Conservation (phyloP, 2,113 vertebrate genomes). For the Drymodes brunneopygia region DNA sequence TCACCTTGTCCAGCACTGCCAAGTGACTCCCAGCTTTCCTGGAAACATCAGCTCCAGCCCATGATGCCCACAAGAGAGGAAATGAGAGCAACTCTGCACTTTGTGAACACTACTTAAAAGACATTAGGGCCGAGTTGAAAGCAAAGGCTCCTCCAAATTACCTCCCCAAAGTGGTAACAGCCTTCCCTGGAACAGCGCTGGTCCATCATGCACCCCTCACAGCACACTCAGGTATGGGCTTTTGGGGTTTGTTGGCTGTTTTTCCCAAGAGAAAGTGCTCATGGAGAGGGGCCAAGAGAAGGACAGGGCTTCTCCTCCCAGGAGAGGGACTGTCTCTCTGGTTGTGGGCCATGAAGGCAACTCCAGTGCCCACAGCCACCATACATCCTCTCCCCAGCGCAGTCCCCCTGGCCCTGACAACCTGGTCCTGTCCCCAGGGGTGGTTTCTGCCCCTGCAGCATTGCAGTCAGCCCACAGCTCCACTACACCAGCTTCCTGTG, state of each 20-base stretch:
- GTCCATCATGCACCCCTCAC: not conserved
- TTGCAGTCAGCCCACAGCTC: not conserved
- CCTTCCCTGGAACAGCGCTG: rapidly evolving
- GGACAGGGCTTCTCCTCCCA: not conserved
- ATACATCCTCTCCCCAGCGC: rapidly evolving
- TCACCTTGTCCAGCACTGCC: not conserved
- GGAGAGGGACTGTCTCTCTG: not conserved
- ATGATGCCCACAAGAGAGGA: not conserved
- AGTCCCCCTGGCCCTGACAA: not conserved
- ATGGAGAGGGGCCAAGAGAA: not conserved
- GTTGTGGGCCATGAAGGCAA: rapidly evolving
- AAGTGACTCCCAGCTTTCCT: not conserved
- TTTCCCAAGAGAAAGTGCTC: not conserved
- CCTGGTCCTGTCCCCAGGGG: not conserved
- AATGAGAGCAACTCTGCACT: not conserved
- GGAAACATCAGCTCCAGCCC: not conserved
- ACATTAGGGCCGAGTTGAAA: not conserved
- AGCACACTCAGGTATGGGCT: not conserved
- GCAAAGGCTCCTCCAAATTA: not conserved
- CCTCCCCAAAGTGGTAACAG: not conserved
- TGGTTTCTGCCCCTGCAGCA: not conserved
- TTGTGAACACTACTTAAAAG: not conserved
- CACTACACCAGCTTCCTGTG: not conserved
- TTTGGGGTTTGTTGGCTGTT: not conserved
- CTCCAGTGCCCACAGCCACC: not conserved